These are phyloP conservation scores for Vanacampus margaritifer DNA, from an alignment of 2,113 vertebrate genomes.

Conservation along the genomic window DNA sequence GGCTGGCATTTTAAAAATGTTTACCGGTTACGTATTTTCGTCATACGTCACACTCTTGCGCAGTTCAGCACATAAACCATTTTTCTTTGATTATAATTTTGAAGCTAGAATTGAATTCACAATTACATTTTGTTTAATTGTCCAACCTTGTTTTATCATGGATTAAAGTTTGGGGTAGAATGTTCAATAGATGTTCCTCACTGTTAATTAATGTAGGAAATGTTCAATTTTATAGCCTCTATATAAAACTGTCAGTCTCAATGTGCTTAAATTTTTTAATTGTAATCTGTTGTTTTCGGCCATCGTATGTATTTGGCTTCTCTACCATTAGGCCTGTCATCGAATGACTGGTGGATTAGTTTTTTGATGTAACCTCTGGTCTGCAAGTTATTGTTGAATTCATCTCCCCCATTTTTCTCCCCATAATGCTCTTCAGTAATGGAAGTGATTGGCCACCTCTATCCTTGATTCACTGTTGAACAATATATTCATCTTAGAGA, in stretches of 20 bases:
- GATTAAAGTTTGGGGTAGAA: background rate
- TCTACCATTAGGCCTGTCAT: conserved; percentile 40
- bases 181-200: background rate
- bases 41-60: no score
- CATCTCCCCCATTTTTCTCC: conserved; percentile 6
- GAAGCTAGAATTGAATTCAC: no score
- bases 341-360: conserved; percentile 42
- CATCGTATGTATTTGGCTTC: conserved; percentile 43
- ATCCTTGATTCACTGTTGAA: conserved; percentile 36
- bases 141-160: no score
- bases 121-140: no score
- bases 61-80: no score
- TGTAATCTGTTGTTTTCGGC: conserved; percentile 16
- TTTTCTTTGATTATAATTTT: no score
- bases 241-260: background rate
- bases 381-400: conserved; percentile 62
- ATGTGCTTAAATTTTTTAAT: background rate
- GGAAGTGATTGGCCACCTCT: conserved; percentile 45
- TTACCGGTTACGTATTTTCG: no score
- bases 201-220: background rate
- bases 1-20: no score
- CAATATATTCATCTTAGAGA: conserved; percentile 30
- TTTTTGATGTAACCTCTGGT: conserved; percentile 50
- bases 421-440: conserved; percentile 32
- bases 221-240: background rate